phyloP scores from a whole-genome alignment of 2,113 vertebrate genomes.

The Mesitornis unicolor region DNA sequence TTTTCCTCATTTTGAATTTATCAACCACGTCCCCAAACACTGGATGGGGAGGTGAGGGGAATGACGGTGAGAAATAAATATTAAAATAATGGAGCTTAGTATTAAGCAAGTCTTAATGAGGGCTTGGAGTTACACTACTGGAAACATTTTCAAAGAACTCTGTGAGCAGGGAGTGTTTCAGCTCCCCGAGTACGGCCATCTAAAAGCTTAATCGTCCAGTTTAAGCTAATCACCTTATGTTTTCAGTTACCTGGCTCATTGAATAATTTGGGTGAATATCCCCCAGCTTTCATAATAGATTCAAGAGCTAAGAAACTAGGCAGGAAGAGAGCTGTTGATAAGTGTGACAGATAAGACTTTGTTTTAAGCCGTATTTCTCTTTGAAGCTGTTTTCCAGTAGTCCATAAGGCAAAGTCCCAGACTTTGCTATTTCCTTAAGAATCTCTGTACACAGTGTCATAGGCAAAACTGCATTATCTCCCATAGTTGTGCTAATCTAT shows the following conservation, averaged over 20 bases:
- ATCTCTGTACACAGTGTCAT: not conserved
- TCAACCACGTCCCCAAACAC: rapidly evolving
- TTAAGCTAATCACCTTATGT: conserved; percentile 49
- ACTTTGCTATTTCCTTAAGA: not conserved
- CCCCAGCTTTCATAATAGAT: not conserved
- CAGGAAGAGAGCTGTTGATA: not conserved
- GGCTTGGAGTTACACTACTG: not conserved
- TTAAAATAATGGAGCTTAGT: not conserved
- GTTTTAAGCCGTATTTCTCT: not conserved
- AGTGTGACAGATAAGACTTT: not conserved
- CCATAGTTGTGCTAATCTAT: not conserved
- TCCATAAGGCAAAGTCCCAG: rapidly evolving
- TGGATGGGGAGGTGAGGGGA: rapidly evolving
- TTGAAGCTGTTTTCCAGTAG: not conserved
- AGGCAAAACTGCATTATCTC: not conserved
- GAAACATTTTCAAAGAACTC: conserved; percentile 24
- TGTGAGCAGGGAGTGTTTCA: not conserved
- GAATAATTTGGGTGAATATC: conserved; percentile 14
- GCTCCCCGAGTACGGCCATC: not conserved
- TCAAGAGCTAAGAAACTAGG: not conserved
- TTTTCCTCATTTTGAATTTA: not conserved
- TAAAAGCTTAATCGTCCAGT: not conserved
- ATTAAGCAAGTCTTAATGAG: not conserved
- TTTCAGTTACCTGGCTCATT: conserved; percentile 42
- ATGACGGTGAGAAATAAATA: not conserved